Evolutionary conservation across 2,888 invertebrate genomes (phyloP), one percentile per base, ranked within the genome.

Genomic region (Eupithecia tripunctaria): DNA sequence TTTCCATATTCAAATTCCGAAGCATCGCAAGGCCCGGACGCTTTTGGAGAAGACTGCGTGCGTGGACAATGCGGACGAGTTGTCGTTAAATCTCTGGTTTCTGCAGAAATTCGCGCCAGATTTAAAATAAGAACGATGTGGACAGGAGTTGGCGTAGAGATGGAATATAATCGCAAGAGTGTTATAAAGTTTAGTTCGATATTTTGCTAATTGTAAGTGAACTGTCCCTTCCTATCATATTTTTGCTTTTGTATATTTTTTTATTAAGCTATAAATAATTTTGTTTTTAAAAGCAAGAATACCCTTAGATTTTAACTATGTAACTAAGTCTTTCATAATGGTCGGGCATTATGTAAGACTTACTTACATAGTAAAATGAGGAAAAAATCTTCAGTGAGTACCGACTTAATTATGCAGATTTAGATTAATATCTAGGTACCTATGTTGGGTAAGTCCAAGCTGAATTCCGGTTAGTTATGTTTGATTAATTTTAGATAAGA

Each of bases 71-170:
- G 83, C 89, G 85, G 93, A 93, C 91, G 92, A 90, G 87, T 83
- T 88, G 88, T 93, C 92, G 92, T 94, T 91, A 93, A 94, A 89
- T 91, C 89, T 88, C 87, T 84, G 86, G 88, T 92, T 92, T 93
- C 92, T 92, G 91, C 84, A 89, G 92, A 92, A 93, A 92, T 85
- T 84, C 86, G 86, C 86, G 86, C 85, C 90, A 88, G 88, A 87
- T 90, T 93, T 91, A 91, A 90, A 93, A 92, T 92, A 91, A 92
- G 92, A 91, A 91, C 91, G 88, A 70, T 62, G 70, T 76, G 86
- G 82, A 87, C 85, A 87, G 79, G 77, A 83, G 79, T 81, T 82
- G 80, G 75, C 60, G 81, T 84, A 82, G 88, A 87, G 84, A 79
- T 79, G 87, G 80, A 72, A 68, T 74, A 69, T 36, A 67, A 29